phyloP scores from a whole-genome alignment of 2,113 vertebrate genomes.

The Panthera tigris region DNA sequence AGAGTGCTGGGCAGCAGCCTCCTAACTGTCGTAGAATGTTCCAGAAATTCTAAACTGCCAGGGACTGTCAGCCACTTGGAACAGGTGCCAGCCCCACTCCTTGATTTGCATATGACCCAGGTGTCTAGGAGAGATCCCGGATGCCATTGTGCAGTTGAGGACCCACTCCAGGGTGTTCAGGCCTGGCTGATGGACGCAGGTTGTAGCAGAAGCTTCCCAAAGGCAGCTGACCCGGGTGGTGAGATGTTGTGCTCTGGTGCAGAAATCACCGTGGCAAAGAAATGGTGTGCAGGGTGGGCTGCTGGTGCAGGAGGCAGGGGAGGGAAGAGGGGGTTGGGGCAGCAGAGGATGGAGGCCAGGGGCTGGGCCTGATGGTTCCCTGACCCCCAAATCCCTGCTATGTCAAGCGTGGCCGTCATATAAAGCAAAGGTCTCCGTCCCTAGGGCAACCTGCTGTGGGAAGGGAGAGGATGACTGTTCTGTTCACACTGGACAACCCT shows the following conservation, averaged over 20 bases:
- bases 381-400: background rate
- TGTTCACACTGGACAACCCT: background rate
- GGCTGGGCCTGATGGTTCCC: background rate
- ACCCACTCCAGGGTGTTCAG: background rate
- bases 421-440: background rate
- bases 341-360: too few species aligned
- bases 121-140: background rate
- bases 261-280: background rate
- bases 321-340: too few species aligned
- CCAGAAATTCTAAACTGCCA: background rate
- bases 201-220: background rate
- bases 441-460: background rate
- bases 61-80: background rate
- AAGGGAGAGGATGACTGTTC: background rate
- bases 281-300: too few species aligned
- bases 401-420: background rate
- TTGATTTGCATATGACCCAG: background rate
- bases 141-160: background rate
- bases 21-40: background rate
- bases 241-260: background rate
- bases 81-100: rapidly evolving
- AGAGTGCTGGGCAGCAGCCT: background rate
- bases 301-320: background rate
- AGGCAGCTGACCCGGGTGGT: background rate
- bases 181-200: background rate